A percentile compares a stretch with the other conserved stretches of the same genome.
phyloP scores from a whole-genome alignment of 2,113 vertebrate genomes.

The Anseranas semipalmata region DNA sequence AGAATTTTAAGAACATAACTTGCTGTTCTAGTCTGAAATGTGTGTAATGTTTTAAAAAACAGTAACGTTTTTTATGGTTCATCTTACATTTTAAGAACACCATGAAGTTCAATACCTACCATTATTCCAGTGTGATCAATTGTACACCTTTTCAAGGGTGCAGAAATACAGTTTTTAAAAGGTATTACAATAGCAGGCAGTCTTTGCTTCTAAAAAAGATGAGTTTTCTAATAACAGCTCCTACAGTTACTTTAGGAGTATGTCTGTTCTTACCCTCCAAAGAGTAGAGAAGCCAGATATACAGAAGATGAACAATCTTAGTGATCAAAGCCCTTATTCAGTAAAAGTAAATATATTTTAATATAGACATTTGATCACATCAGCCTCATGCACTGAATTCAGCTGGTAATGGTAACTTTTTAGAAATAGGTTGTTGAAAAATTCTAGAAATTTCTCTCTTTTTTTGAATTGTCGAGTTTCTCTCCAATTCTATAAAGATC shows the following conservation, averaged over 20 bases:
- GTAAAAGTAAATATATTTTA: background rate
- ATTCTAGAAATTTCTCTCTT: background rate
- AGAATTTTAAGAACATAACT: slow-evolving; percentile 46
- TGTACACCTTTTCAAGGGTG: background rate
- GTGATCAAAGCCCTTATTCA: background rate
- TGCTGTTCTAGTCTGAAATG: slow-evolving; percentile 1
- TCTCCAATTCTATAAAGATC: background rate
- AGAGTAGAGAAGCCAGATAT: background rate
- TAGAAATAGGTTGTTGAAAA: background rate
- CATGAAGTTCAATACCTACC: background rate
- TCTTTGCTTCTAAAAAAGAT: slow-evolving; percentile 14
- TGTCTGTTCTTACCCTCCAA: background rate
- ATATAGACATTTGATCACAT: background rate
- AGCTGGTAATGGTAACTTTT: background rate
- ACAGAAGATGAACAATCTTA: background rate
- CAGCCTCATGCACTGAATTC: background rate
- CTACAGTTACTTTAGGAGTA: background rate
- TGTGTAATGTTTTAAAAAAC: slow-evolving; percentile 25
- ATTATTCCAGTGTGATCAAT: background rate
- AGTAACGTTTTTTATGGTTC: background rate
- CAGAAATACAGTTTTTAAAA: background rate
- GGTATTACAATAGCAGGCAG: background rate
- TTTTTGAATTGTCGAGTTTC: background rate
- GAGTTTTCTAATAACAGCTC: background rate
- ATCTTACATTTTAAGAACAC: slow-evolving; percentile 22